Evolutionary conservation across 1,140 invertebrate species (phyloP), one percentile per base, ranked within the genome.

Genomic region (Tribolium castaneum): DNA sequence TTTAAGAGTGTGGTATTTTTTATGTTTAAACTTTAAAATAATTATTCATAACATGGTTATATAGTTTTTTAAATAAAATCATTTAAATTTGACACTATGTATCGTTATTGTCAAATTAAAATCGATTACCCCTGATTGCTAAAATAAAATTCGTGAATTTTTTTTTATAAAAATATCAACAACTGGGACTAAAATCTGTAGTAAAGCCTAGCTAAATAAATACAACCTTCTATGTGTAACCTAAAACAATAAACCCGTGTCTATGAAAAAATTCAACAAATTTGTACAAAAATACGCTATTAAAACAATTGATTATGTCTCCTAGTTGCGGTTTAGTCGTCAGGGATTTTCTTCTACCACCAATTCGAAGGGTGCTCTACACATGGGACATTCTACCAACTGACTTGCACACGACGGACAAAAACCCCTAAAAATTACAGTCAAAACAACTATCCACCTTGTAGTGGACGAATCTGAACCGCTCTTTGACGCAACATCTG

Each of bases 321-420:
- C 62, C 52, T 49, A 52, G 0, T 13, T 39, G 13, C 13, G 30
- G 9, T 49, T 70, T 51, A 75, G 54, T 22, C 80, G 78, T 78
- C 78, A 78, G 7, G 81, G 80, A 83, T 77, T 80, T 25, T 81
- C 83, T 59, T 84, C 82, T n/a, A 83, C 54, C 66, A 86, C 78
- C 34, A 83, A 22, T 22, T 81, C 81, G 73, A 86, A 84, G 7
- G 78, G 56, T 7, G 92, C 90, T 80, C 96, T 90, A 87, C 96
- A 98, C 89, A 98, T 92, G n/a, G 96, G 96, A 87, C 96, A 98
- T 76, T 93, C 92, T 76, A 92, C 90, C 75, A 98, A 84, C 84
- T 94, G 92, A 56, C 91, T 88, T 6, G 94, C 92, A 90, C 96
- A 98, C 3, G 90, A 88, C 70, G 90, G 89, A 88, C 96, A 98